Conservation (phyloP, 2,888 invertebrate species). For the Tholera decimalis region DNA sequence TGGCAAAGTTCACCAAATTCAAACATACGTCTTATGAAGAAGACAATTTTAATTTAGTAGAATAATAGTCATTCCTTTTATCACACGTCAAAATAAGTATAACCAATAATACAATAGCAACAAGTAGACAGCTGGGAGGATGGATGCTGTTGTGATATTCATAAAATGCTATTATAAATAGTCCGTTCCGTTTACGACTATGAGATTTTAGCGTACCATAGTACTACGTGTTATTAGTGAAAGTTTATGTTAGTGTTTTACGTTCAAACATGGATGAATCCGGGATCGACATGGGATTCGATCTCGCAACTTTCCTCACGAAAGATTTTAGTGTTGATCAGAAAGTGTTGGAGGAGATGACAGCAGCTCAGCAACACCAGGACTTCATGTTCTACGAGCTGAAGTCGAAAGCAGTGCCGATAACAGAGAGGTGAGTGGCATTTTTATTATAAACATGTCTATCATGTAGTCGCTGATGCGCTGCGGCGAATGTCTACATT, state of each 20-base stretch:
- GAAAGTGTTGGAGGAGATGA: conserved; percentile 90
- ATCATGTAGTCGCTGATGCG: conserved; percentile 61
- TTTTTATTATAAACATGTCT: conserved; percentile 63
- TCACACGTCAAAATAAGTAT: conserved; percentile 76
- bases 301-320: conserved; percentile 91
- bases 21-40: conserved; percentile 31
- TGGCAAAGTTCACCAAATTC: conserved; percentile 52
- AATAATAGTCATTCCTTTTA: conserved; percentile 79
- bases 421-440: conserved; percentile 90
- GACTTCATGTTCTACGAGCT: conserved; percentile 93
- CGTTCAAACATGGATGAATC: conserved; percentile 92
- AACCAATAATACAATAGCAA: conserved; percentile 83
- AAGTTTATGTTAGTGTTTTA: conserved; percentile 68
- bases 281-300: conserved; percentile 93
- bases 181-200: conserved; percentile 77
- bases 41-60: conserved; percentile 68
- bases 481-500: conserved; percentile 70
- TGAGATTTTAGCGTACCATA: conserved; percentile 75
- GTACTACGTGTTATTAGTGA: conserved; percentile 76
- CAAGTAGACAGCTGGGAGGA: conserved; percentile 90
- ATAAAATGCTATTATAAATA: conserved; percentile 77
- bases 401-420: conserved; percentile 92
- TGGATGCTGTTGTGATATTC: conserved; percentile 84
- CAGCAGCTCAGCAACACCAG: conserved; percentile 89
- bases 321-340: conserved; percentile 90